A percentile compares a stretch with the other conserved stretches of the same genome.
These are phyloP conservation scores for Crotalus helleri DNA, from an alignment of 2,113 vertebrate genomes.

Conservation along the genomic window DNA sequence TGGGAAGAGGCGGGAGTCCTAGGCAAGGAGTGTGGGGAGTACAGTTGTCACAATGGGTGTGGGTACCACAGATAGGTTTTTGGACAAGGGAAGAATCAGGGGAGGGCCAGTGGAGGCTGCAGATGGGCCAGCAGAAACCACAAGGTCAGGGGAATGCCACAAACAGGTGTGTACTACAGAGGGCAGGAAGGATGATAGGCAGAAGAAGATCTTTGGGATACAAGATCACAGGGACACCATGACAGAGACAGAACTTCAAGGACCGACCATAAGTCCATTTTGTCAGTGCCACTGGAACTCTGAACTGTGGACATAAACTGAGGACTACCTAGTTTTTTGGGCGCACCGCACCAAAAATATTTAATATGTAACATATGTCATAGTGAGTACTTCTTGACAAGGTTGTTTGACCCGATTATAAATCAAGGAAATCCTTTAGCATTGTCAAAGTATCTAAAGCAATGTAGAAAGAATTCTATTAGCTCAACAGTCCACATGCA, in stretches of 20 bases:
- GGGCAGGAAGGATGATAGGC: neutral
- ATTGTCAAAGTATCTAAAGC: neutral
- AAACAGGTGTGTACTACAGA: neutral
- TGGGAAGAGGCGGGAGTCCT: neutral
- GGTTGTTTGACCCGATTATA: neutral
- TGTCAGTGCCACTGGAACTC: neutral
- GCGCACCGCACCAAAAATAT: neutral
- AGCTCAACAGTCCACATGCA: neutral
- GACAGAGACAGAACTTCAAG: neutral
- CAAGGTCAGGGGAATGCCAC: neutral
- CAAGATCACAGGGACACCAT: neutral
- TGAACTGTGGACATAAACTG: neutral
- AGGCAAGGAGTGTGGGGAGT: neutral
- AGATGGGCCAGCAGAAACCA: neutral
- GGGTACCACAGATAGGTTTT: neutral
- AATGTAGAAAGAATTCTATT: neutral
- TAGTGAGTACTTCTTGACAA: neutral
- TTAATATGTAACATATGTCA: neutral
- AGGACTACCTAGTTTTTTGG: neutral
- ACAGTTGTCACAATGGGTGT: neutral
- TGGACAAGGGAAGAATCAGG: neutral
- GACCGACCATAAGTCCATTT: neutral
- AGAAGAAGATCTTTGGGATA: neutral
- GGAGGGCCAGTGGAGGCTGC: neutral
- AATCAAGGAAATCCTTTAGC: neutral